These are phyloP conservation scores for Chitala chitala DNA, from an alignment of 2,113 vertebrate genomes.

Conservation along the genomic window DNA sequence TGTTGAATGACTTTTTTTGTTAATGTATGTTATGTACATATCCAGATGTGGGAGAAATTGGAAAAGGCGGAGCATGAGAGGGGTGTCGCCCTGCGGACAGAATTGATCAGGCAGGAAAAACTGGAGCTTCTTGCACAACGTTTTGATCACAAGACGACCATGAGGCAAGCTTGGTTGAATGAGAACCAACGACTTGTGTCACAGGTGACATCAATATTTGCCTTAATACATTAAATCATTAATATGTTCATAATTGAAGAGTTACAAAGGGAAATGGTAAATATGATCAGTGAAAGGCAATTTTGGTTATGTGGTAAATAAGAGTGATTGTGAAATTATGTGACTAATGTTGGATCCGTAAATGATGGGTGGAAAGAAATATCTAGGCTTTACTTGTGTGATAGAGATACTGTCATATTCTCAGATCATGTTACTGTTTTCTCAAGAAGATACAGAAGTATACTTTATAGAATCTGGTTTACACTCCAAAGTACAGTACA, in stretches of 20 bases:
- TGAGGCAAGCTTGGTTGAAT: conserved; percentile 92
- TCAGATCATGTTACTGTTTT: no score
- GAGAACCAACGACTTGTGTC: conserved; percentile 94
- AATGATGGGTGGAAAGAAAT: background rate
- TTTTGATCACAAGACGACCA: conserved; percentile 88
- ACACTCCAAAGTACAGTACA: no score
- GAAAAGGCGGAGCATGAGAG: conserved; percentile 93
- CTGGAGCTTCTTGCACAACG: conserved; percentile 86
- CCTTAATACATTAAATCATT: background rate
- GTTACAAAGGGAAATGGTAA: background rate
- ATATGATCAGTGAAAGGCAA: no score
- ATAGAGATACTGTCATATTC: background rate
- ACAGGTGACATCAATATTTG: conserved; percentile 63
- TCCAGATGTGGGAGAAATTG: conserved; percentile 79
- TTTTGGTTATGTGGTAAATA: background rate
- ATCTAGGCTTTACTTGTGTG: background rate
- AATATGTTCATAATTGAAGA: background rate
- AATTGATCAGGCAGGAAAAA: conserved; percentile 94
- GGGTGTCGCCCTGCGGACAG: conserved; percentile 77
- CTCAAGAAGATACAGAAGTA: background rate
- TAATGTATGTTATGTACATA: background rate
- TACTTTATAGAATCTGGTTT: background rate
- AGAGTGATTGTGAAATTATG: no score
- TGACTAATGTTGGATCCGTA: no score
- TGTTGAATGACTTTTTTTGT: background rate